Percentiles rank a stretch among this genome's conserved stretches.
Conservation (phyloP, 2,113 vertebrate species). For the Uria lomvia region DNA sequence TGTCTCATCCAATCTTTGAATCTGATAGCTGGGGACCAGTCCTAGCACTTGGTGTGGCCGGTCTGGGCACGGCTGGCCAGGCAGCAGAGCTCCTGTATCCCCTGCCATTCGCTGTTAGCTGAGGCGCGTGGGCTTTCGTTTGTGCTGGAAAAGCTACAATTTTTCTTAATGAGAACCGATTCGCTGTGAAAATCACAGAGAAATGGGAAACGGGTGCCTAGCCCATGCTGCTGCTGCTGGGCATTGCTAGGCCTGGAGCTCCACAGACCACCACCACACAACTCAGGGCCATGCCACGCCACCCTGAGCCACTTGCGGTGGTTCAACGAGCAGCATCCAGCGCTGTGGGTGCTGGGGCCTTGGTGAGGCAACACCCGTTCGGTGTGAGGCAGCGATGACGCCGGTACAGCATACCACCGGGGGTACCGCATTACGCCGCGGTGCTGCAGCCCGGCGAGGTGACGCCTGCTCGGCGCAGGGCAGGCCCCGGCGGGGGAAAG, state of each 20-base stretch:
- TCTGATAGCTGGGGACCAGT: rapidly evolving
- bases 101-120: too few relatives aligned
- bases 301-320: too few relatives aligned
- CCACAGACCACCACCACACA: not conserved
- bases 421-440: not conserved
- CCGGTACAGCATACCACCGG: not conserved
- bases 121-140: not conserved
- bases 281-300: too few relatives aligned
- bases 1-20: rapidly evolving
- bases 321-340: not conserved
- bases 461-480: not conserved
- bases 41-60: rapidly evolving
- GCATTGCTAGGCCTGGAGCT: rapidly evolving
- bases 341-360: too few relatives aligned
- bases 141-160: not conserved
- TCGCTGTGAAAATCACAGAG: not conserved
- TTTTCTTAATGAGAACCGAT: too few relatives aligned
- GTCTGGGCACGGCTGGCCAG: rapidly evolving
- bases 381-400: not conserved
- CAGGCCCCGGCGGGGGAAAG: not conserved
- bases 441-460: not conserved
- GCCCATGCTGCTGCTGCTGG: too few relatives aligned
- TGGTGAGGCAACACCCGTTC: not conserved
- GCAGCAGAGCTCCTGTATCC: not conserved
- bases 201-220: rapidly evolving